phyloP scores from a whole-genome alignment of 1,140 invertebrate genomes.

The Ladona fulva region DNA sequence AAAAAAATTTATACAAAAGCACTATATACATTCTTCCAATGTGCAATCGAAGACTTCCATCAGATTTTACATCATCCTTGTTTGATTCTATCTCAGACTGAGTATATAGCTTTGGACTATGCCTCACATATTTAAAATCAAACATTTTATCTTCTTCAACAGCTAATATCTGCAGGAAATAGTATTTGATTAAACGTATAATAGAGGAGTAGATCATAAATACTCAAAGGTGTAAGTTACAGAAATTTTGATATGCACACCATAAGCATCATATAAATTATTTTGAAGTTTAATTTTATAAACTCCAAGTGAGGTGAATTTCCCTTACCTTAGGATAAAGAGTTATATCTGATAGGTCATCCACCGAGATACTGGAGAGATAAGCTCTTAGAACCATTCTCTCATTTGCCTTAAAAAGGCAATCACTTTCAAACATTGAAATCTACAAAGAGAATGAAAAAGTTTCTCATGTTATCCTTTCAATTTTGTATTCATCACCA shows the following conservation, averaged over 20 bases:
- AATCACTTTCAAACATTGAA: conserved; percentile 59
- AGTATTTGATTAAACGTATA: not conserved
- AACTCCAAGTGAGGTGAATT: no score
- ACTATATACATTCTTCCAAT: conserved; percentile 63
- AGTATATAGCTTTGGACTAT: conserved; percentile 47
- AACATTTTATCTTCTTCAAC: conserved; percentile 69
- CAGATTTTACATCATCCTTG: conserved; percentile 46
- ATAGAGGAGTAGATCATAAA: not conserved
- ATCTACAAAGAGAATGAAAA: conserved; percentile 28
- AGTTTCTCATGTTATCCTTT: no score
- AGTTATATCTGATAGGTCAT: conserved; percentile 65
- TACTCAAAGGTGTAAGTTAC: not conserved
- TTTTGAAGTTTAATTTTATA: not conserved
- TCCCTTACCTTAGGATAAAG: conserved; percentile 60
- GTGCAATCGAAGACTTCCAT: conserved; percentile 58
- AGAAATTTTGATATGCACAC: not conserved
- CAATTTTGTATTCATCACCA: no score
- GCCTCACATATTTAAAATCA: conserved; percentile 64
- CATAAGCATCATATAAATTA: not conserved
- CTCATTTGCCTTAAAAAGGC: conserved; percentile 69
- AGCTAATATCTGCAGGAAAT: conserved; percentile 45
- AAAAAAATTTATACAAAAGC: conserved; percentile 58
- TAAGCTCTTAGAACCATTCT: conserved; percentile 61
- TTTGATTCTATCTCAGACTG: conserved; percentile 24
- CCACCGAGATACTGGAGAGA: conserved; percentile 53